Evolutionary conservation across 2,113 vertebrate species (phyloP), one percentile per base, ranked within the genome.

Genomic region (Clarias macrocephalus): DNA sequence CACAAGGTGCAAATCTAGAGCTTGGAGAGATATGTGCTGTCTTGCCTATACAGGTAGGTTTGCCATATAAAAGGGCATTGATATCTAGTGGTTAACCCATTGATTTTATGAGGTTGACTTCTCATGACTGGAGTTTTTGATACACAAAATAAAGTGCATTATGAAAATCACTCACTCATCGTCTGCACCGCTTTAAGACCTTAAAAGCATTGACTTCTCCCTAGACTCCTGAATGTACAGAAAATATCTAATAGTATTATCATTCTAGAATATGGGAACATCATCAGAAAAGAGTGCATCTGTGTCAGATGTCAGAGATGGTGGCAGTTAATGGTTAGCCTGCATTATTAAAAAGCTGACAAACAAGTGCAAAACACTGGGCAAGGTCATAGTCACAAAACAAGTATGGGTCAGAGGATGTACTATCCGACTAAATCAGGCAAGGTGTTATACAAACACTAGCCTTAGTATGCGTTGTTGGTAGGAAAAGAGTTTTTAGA

Each of bases 31-130:
- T 93, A 85, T 86, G 93, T 0, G 89, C 90, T 42, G 25, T 95
- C 12, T 89, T 97, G 88, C 93, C 95, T 66, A 95, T 97, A 85
- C 93, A 95, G 96, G 96, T 97, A 76, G 28, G 83, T 81, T 62
- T 62, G 11, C 52, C 25, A 28, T 28, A 77, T 37, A 60, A 23
- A 37, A 60, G 13, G 11, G 10, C 59, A 42, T 42, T 33, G 18
- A 3, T 33, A 30, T 60, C 9, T 59, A 80, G 28, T 21, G 13
- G 56, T 33, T 23, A 79, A 28, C 52, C 28, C 56, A 33, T 59
- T 7, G 19, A 57, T 79, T 57, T 42, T 6, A 42, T 6, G 42
- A 42, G 42, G 6, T n/a, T 52, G 13, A n/a, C 5, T n/a, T 28
- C 2, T 18, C n/a, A 80, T 52, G 48, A 76, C 72, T 25, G 25